Evolutionary conservation across 1,140 invertebrate genomes (phyloP), one percentile per base, ranked within the genome.

Genomic region (Pogonus chalceus): DNA sequence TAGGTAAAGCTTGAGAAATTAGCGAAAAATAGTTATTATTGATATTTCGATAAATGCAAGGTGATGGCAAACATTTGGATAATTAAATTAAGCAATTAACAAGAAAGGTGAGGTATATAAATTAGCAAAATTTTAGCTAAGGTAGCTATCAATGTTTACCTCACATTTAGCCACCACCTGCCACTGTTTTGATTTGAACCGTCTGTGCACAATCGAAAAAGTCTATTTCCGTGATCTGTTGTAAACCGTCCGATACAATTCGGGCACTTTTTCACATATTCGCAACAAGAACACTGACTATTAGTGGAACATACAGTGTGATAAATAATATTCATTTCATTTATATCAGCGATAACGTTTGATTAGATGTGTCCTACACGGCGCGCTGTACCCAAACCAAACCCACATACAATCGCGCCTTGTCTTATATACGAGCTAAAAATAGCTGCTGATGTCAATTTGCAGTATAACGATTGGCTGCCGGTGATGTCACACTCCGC

Each of bases 321-420:
- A 43, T 43, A 43, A 16, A 43, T 43, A 43, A 43, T 43, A 43
- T 43, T 43, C 37, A 43, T 43, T 43, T 43, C 37, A 43, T 43
- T 43, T 43, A 43, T 43, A 43, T 43, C 37, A 43, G 18, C 37
- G 37, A 43, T 43, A 43, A 43, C 37, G 37, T 43, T 43, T 43
- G 37, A 43, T 43, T 43, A 43, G 37, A 43, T 43, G 37, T 43
- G 7, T 7, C 37, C 37, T 16, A 43, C 37, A 12, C 37, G 37
- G 7, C 37, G 37, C 37, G 37, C 37, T 43, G 37, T 43, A 43
- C 37, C 37, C 37, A 43, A 43, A 43, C 37, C 37, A 43, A 43
- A 43, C 37, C 37, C 18, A 43, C 37, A 43, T 43, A 43, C 37
- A 43, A 43, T 43, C 37, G 37, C 37, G 37, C 37, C 37, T 18